Conservation (phyloP, 2,113 vertebrate genomes). For the Pionites leucogaster region DNA sequence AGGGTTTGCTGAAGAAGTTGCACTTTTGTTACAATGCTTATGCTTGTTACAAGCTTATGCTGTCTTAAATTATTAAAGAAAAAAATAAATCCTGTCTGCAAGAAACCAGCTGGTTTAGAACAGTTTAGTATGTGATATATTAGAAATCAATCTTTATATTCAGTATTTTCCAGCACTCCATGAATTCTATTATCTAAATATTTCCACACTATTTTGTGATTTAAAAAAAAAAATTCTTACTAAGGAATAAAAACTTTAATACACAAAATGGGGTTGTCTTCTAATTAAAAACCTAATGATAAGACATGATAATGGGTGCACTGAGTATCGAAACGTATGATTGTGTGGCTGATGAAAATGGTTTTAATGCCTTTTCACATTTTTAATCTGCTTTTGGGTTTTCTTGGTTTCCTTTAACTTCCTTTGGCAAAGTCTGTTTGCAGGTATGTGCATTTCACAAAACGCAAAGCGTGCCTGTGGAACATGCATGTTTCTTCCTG, state of each 20-base stretch:
- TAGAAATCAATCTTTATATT: slow-evolving; percentile 80
- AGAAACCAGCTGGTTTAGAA: slow-evolving; percentile 79
- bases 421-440: neutral
- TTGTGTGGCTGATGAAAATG: neutral
- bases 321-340: neutral
- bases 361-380: neutral
- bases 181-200: slow-evolving; percentile 79
- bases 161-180: slow-evolving; percentile 78
- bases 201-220: slow-evolving; percentile 83
- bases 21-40: slow-evolving; percentile 95
- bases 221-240: slow-evolving; percentile 75
- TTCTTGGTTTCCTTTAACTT: neutral
- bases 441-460: neutral
- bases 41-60: slow-evolving; percentile 87
- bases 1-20: slow-evolving; percentile 87
- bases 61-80: slow-evolving; percentile 96
- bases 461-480: neutral
- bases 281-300: slow-evolving; percentile 54
- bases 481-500: neutral
- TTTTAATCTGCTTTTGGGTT: neutral
- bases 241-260: slow-evolving; percentile 83
- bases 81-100: slow-evolving; percentile 87
- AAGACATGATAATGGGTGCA: neutral
- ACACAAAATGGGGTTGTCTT: slow-evolving; percentile 70
- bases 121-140: slow-evolving; percentile 77